These are phyloP conservation scores for Caranx ignobilis DNA, from an alignment of 2,113 vertebrate species.

Conservation along the genomic window DNA sequence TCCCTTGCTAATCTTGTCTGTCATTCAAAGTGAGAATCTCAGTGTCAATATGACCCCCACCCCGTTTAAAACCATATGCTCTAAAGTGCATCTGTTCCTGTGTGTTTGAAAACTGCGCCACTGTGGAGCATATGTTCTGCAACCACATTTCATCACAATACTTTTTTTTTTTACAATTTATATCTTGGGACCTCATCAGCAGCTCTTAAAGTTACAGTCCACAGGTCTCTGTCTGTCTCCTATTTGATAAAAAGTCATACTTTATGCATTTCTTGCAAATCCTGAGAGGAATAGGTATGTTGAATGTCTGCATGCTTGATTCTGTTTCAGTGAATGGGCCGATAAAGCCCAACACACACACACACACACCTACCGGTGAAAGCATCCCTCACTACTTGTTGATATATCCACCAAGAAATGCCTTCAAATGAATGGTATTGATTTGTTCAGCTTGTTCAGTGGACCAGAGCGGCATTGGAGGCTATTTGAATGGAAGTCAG, in stretches of 20 bases:
- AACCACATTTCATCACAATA: constrained; percentile 13
- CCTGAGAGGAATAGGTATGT: constrained; percentile 9
- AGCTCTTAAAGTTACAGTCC: neutral
- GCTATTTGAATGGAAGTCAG: constrained; percentile 70
- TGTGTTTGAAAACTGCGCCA: constrained; percentile 13
- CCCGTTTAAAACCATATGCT: constrained; percentile 46
- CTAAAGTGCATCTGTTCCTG: constrained; percentile 35
- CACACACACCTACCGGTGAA: constrained; percentile 23
- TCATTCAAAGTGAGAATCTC: constrained; percentile 25
- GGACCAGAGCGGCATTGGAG: constrained; percentile 46
- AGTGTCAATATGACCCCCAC: constrained; percentile 14
- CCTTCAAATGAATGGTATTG: constrained; percentile 72
- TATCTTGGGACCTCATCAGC: constrained; percentile 17
- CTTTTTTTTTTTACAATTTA: constrained; percentile 2
- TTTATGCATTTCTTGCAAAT: constrained; percentile 33
- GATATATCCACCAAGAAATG: constrained; percentile 70
- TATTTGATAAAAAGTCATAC: neutral
- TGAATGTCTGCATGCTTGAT: constrained; percentile 20
- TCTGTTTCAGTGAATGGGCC: constrained; percentile 33
- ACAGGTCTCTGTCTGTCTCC: neutral
- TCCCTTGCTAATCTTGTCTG: constrained; percentile 28
- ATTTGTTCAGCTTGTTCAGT: constrained; percentile 67
- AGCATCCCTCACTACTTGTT: constrained; percentile 49
- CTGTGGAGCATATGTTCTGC: constrained; percentile 1
- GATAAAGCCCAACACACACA: constrained; percentile 14